These are phyloP conservation scores for Arrhopalites spinosus DNA, from an alignment of 2,888 invertebrate genomes.

Conservation along the genomic window DNA sequence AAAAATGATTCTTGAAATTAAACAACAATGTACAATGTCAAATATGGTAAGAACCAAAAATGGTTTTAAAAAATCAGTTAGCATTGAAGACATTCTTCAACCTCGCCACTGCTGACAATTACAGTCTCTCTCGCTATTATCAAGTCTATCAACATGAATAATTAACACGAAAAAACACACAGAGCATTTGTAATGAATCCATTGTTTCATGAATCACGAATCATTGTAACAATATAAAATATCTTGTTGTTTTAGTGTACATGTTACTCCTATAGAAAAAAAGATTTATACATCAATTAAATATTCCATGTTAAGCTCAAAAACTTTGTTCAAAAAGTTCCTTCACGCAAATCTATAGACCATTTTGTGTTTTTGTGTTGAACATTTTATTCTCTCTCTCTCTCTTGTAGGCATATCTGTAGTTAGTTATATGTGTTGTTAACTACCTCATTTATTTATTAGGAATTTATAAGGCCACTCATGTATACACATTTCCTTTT, in stretches of 20 bases:
- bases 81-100: too few species aligned
- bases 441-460: too few species aligned
- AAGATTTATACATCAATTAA: conserved; percentile 9
- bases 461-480: too few species aligned
- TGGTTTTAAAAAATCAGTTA: background rate
- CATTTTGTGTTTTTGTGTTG: background rate
- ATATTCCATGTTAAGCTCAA: background rate
- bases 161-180: background rate
- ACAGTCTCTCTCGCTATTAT: background rate
- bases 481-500: too few species aligned
- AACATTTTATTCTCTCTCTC: background rate
- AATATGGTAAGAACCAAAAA: conserved; percentile 15
- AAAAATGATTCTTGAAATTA: too few species aligned
- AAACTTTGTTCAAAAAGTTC: background rate
- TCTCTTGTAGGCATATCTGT: too few species aligned
- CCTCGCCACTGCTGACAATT: too few species aligned
- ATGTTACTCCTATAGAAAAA: background rate
- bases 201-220: conserved; percentile 6
- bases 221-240: background rate
- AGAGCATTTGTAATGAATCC: conserved; percentile 12
- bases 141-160: too few species aligned
- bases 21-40: background rate
- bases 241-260: background rate
- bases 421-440: too few species aligned
- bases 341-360: background rate